Base-by-base conservation (phyloP, 2,113 vertebrate species). In the Microcebus tavaratra region DNA sequence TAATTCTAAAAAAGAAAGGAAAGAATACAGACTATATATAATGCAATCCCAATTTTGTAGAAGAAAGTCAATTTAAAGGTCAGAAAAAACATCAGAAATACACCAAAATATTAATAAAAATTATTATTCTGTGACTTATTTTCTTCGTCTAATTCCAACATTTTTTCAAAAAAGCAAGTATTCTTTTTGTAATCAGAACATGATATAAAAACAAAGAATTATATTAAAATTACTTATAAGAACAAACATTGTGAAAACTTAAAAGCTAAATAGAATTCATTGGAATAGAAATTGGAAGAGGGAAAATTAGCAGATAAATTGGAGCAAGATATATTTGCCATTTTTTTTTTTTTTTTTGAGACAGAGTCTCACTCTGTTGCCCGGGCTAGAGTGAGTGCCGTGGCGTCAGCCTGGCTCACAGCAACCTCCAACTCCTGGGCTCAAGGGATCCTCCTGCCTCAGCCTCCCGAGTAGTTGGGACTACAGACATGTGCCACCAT, bases 31-130 rank as follows among this genome's bases (percentile, higher is more conserved):
- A 53, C 9, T 73, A 57, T 36, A 85, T 65, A 53, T 53, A 83
- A 84, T 79, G 8, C 48, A 87, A 90, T 57, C 17, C 13, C n/a
- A 59, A 87, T 88, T 95, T 83, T 90, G 39, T 57, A 93, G 75
- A 93, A 72, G 50, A 90, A 76, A 63, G 4, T 45, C 13, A 81
- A 83, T 67, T 25, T 85, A 53, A 57, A 95, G 11, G 7, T 65
- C 82, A 78, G 68, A 80, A 80, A 92, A 92, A 59, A 59, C 42
- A 36, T 3, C 27, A 78, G 23, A 90, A 25, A 39, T 78, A 87
- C n/a, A 90, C 34, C 11, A 21, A 93, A 82, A 78, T 72, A 88
- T 70, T 88, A 88, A 50, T 93, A 75, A 92, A 86, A 75, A 84
- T 11, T 45, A 10, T 63, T 85, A 80, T 76, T 87, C n/a, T 86